These are phyloP conservation scores for Neosalanx taihuensis DNA, from an alignment of 2,797 vertebrate genomes.

Conservation along the genomic window DNA sequence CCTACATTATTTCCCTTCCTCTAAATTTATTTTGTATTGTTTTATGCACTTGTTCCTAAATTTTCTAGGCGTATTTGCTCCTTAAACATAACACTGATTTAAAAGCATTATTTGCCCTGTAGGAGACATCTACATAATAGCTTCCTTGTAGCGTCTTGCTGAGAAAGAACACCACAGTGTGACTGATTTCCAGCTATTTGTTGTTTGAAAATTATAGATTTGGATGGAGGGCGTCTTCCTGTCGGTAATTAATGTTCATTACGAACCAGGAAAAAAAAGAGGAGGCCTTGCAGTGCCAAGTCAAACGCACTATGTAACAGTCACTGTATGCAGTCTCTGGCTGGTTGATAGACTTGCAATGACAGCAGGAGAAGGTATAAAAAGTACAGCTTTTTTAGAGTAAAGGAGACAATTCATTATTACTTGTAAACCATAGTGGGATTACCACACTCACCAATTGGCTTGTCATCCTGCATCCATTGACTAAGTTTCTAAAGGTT, in stretches of 20 bases:
- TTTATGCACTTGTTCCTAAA: background rate
- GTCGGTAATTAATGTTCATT: background rate
- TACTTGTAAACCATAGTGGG: no score
- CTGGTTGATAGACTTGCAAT: background rate
- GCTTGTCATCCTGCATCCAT: background rate
- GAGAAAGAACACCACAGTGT: constrained; percentile 40
- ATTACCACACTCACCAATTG: no score
- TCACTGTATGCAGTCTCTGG: background rate
- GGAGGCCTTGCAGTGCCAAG: no score
- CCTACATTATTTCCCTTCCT: no score
- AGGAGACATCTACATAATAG: constrained; percentile 37
- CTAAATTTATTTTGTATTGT: background rate
- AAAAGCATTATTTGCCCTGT: background rate
- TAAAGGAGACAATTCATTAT: no score
- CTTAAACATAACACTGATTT: no score
- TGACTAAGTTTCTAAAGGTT: background rate
- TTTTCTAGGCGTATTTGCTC: no score
- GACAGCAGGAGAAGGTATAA: no score
- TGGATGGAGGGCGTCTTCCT: constrained; percentile 18
- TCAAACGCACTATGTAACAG: no score
- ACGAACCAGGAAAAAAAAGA: no score
- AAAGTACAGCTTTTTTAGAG: no score
- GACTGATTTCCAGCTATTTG: constrained; percentile 35
- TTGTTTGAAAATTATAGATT: constrained; percentile 54
- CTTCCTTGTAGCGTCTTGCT: constrained; percentile 30